phyloP scores from a whole-genome alignment of 2,888 invertebrate genomes.

The Drosophila neonasuta region DNA sequence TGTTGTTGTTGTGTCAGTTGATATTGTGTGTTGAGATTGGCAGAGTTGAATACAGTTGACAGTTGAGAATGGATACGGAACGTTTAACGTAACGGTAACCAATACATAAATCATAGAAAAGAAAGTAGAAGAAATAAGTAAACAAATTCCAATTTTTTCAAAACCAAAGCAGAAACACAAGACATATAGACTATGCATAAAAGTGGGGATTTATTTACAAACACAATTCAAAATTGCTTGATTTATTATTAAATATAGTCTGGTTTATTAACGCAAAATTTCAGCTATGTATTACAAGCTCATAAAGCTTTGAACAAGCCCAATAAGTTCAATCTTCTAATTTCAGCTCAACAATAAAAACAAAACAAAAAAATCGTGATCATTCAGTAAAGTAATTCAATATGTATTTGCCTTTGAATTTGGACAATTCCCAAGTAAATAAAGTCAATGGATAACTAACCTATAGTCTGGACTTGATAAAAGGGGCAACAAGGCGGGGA shows the following conservation, averaged over 20 bases:
- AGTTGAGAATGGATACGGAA: constrained; percentile 59
- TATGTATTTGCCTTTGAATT: constrained; percentile 3
- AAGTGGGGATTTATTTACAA: not conserved
- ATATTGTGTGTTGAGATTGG: constrained; percentile 40
- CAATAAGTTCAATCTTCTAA: not conserved
- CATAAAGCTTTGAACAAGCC: too few species aligned
- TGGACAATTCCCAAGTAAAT: constrained; percentile 47
- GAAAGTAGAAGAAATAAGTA: constrained; percentile 79
- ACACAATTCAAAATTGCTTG: not conserved
- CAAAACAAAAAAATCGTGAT: not conserved
- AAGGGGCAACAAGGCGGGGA: not conserved
- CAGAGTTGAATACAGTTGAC: constrained; percentile 60
- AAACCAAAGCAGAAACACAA: constrained; percentile 63
- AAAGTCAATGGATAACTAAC: constrained; percentile 6
- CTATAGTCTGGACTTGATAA: constrained; percentile 48
- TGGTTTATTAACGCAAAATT: too few species aligned
- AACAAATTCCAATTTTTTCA: constrained; percentile 66
- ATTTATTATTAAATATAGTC: too few species aligned
- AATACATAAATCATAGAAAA: constrained; percentile 77
- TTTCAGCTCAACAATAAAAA: constrained; percentile 6
- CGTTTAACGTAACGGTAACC: constrained; percentile 61
- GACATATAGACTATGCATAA: constrained; percentile 4
- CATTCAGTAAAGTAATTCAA: constrained; percentile 1
- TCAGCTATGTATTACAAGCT: too few species aligned
- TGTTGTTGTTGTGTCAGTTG: constrained; percentile 18